Conservation (phyloP, 2,113 vertebrate species). For the Origma solitaria region DNA sequence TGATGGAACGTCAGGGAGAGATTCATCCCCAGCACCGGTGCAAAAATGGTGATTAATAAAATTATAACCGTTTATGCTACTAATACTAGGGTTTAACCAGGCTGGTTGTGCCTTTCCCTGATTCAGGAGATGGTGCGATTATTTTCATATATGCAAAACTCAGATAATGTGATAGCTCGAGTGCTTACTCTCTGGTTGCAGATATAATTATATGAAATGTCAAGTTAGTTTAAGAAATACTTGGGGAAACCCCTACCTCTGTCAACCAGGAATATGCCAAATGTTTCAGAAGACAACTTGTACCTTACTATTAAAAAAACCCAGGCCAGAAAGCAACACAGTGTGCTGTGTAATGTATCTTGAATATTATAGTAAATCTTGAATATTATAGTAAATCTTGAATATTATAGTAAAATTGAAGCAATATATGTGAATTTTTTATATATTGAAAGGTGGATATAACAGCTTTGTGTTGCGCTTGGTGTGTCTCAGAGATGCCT, state of each 20-base stretch:
- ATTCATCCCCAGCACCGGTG: background rate
- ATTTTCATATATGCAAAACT: background rate
- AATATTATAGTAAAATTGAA: background rate
- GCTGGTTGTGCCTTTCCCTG: background rate
- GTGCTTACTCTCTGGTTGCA: conserved; percentile 36
- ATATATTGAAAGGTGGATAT: background rate
- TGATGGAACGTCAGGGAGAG: background rate
- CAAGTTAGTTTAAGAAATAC: conserved; percentile 34
- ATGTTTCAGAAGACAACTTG: background rate
- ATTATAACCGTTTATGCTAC: background rate
- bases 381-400: background rate
- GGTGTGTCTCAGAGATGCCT: background rate
- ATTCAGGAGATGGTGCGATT: background rate
- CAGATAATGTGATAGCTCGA: background rate
- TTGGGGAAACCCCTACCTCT: conserved; percentile 15
- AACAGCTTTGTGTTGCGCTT: background rate
- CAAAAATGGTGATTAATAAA: conserved; percentile 49
- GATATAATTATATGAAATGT: conserved; percentile 60
- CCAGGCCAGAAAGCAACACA: background rate
- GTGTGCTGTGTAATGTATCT: fast-evolving
- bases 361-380: background rate
- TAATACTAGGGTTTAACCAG: conserved; percentile 21
- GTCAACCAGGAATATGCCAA: background rate
- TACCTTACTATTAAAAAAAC: background rate
- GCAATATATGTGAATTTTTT: background rate